Percentiles rank a stretch among this genome's conserved stretches.
phyloP scores from a whole-genome alignment of 1,140 invertebrate species.

The Harlomillsia oculata region DNA sequence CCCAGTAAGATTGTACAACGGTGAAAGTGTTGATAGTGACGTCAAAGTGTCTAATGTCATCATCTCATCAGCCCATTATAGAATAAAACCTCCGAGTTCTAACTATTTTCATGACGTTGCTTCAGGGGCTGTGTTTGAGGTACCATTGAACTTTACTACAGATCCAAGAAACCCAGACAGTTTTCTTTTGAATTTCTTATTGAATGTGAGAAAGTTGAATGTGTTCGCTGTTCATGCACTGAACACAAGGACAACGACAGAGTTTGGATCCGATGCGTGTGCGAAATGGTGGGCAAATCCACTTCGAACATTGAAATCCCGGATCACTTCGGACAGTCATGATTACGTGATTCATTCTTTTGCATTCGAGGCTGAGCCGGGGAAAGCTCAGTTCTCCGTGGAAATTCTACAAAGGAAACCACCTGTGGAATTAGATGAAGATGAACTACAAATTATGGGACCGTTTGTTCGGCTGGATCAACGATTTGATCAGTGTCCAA shows the following conservation, averaged over 20 bases:
- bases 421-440: background rate
- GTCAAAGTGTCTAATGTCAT: too few species aligned
- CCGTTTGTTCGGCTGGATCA: background rate
- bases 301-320: background rate
- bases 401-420: background rate
- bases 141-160: too few species aligned
- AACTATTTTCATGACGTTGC: too few species aligned
- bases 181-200: too few species aligned
- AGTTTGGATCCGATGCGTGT: background rate
- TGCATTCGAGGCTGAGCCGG: constrained; percentile 3
- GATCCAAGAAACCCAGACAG: too few species aligned
- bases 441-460: background rate
- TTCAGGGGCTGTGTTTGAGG: too few species aligned
- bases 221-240: constrained; percentile 7
- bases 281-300: constrained; percentile 15
- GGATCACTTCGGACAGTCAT: background rate
- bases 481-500: background rate
- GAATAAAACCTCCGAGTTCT: too few species aligned
- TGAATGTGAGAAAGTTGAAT: constrained; percentile 6
- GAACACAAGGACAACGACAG: background rate
- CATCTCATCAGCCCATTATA: too few species aligned
- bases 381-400: background rate
- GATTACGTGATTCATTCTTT: background rate
- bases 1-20: too few species aligned
- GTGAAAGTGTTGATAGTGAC: too few species aligned